Evolutionary conservation across 2,797 vertebrate genomes (phyloP), one percentile per base, ranked within the genome.

Genomic region (Xyrichtys novacula): DNA sequence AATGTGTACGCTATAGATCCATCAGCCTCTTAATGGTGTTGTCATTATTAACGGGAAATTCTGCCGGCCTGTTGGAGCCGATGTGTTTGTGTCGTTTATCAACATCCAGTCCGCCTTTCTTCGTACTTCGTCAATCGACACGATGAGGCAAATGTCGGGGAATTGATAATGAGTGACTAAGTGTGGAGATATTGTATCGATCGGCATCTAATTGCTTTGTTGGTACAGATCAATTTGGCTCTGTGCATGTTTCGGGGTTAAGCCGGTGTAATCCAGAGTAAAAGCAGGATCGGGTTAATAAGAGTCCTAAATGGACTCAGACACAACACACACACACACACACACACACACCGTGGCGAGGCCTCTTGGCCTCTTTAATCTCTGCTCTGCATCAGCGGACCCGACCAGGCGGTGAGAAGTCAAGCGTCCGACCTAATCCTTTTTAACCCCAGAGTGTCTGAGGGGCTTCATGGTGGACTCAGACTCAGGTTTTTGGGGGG

Each of bases 241-340:
- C 57, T 16, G 2, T 69, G 42, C 10, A 52, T 22, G 79, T 76
- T 58, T 68, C 34, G 2, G 47, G 74, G 85, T 77, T 87, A 87
- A 91, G 46, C 59, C 76, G 12, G 1, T 54, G 73, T 86, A 87
- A 90, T 90, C 87, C 85, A 54, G 63, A 78, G 67, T 55, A 64
- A 79, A 76, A 78, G 72, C 77, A 44, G 46, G 70, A 66, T 29
- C 0, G 19, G 62, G 46, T 76, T 84, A 75, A 81, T 85, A 46
- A 47, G 72, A 66, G 68, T 52, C 17, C 67, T 48, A 50, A 80
- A 62, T 66, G 76, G 63, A 56, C 55, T 59, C 39, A 59, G 64
- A 81, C 74, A 29, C 48, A 53, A 48, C 68, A 40, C 6, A 57
- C 53, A 7, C 31, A 1, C n/a, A n/a, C n/a, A n/a, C n/a, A n/a